Conservation (phyloP, 2,113 vertebrate genomes). For the Tinamus guttatus region DNA sequence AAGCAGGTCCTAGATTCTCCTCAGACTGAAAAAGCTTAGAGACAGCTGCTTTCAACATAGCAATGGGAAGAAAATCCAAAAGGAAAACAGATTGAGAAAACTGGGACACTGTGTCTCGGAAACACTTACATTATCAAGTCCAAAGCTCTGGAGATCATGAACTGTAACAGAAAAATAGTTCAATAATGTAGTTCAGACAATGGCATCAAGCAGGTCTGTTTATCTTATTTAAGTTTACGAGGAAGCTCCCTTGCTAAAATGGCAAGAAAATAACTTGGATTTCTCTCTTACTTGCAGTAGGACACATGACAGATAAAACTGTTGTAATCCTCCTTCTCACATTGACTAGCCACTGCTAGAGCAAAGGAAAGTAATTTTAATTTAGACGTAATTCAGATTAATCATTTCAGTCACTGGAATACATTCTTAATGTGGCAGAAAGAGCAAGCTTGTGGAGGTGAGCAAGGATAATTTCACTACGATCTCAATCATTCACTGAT, state of each 20-base stretch:
- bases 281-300: not conserved
- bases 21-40: not conserved
- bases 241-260: not conserved
- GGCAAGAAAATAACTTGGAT: not conserved
- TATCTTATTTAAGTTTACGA: not conserved
- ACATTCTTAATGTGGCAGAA: not conserved
- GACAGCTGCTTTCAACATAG: accelerated
- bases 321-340: not conserved
- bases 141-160: constrained; percentile 97
- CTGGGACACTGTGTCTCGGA: not conserved
- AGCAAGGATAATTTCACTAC: not conserved
- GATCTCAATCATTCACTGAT: not conserved
- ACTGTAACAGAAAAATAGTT: constrained; percentile 82
- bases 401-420: not conserved
- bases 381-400: not conserved
- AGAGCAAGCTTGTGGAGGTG: not conserved
- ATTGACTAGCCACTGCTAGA: not conserved
- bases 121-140: constrained; percentile 93
- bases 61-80: not conserved
- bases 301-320: not conserved
- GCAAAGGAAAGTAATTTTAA: not conserved
- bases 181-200: not conserved
- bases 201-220: not conserved
- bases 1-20: not conserved
- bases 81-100: not conserved